Evolutionary conservation across 2,888 invertebrate species (phyloP).

Genomic region (Hedya salicella): DNA sequence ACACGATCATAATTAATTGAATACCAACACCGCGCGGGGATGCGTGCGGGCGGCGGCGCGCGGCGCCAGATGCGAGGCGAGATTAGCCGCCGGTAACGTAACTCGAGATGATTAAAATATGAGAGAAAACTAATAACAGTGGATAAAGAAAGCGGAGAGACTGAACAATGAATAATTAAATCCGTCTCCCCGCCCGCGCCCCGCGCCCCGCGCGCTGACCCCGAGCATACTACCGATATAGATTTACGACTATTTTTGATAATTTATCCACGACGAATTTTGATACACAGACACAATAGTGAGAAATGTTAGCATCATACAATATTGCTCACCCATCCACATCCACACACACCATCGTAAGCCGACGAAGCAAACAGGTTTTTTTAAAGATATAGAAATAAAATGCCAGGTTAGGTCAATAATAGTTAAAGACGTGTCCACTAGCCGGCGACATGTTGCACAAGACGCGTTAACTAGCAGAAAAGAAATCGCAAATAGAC

Average conservation of each 20-base stretch:
- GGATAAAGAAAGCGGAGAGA: conserved; percentile 39
- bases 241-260: conserved; percentile 11
- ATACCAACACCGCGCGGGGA: not conserved
- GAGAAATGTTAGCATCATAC: not conserved
- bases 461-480: not conserved
- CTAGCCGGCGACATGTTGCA: conserved; percentile 8
- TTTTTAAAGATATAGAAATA: not conserved
- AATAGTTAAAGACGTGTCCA: not conserved
- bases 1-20: not conserved
- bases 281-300: no score
- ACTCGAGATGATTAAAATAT: conserved; percentile 35
- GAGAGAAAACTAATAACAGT: conserved; percentile 41
- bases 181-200: conserved; percentile 9
- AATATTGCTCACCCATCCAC: not conserved
- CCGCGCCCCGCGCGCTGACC: not conserved
- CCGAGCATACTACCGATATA: no score
- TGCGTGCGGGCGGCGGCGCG: not conserved
- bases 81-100: conserved; percentile 12
- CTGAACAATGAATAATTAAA: conserved; percentile 40
- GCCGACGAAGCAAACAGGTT: not conserved
- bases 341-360: not conserved
- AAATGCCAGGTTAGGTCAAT: conserved; percentile 9
- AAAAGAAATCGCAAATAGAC: conserved; percentile 33
- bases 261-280: not conserved
- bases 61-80: conserved; percentile 11